A percentile compares a stretch with the other conserved stretches of the same genome.
Conservation (phyloP, 2,113 vertebrate species). For the Zosterops japonicus region DNA sequence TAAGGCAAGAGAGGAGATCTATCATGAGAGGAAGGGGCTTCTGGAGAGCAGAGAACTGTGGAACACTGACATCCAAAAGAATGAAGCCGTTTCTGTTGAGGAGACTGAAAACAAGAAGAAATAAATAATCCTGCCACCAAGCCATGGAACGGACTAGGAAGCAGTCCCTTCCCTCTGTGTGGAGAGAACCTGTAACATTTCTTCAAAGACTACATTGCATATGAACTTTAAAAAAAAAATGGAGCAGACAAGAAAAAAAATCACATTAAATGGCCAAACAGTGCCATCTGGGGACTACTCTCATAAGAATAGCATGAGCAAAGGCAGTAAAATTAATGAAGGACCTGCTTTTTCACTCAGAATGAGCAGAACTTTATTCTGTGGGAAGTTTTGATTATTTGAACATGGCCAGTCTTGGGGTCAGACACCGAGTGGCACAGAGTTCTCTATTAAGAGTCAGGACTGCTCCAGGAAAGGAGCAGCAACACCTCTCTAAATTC, state of each 20-base stretch:
- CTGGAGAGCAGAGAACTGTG: not conserved
- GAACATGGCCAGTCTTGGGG: rapidly evolving
- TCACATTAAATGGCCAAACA: not conserved
- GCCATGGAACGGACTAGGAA: not conserved
- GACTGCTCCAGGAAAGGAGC: not conserved
- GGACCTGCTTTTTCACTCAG: not conserved
- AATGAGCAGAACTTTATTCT: not conserved
- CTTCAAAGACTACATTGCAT: not conserved
- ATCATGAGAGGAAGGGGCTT: not conserved
- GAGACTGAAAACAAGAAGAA: not conserved
- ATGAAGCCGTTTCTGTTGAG: not conserved
- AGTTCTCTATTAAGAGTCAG: not conserved
- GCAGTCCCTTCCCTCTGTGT: not conserved
- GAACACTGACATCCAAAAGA: not conserved
- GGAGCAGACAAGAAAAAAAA: not conserved
- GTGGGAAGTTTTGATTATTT: not conserved
- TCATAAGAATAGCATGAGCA: not conserved
- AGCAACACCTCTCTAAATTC: not conserved
- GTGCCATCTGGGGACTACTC: conserved; percentile 16
- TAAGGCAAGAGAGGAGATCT: not conserved
- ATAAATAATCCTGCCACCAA: not conserved
- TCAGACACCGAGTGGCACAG: not conserved
- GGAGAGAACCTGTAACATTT: not conserved
- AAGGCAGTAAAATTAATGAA: not conserved
- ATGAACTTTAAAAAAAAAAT: not conserved